Evolutionary conservation across 2,797 vertebrate species (phyloP), one percentile per base, ranked within the genome.

Genomic region (Phrynocephalus vlangalii): DNA sequence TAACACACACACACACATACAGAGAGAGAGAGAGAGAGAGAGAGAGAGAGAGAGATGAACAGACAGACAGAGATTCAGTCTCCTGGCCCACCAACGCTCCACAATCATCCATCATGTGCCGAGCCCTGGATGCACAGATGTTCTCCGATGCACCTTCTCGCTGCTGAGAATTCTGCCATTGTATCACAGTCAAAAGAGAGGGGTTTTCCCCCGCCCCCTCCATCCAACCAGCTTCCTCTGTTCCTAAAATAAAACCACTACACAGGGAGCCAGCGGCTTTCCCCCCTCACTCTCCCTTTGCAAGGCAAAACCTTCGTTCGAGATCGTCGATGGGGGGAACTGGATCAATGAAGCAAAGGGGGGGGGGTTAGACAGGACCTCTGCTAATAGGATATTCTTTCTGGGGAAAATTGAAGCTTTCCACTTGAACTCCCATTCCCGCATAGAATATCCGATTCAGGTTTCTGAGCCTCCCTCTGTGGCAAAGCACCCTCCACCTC

Each of bases 151-250:
- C 1, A 38, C 38, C 48, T 71, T 73, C 11, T 13, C 24, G 2
- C 77, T 22, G 86, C 13, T 76, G 81, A 6, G 68, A 88, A 80
- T 28, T 71, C n/a, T 80, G 70, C 75, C 83, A n/a, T 24, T 71
- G n/a, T 0, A 1, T 4, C 78, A 38, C 15, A 0, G 44, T 22
- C 63, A 56, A 91, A 11, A 82, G 9, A 0, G 50, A 33, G 9
- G 81, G 26, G n/a, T 83, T 0, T n/a, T 24, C 63, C 38, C 85
- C 0, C 33, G 6, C 71, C 86, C 52, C 48, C 28, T 77, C 50
- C 86, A 38, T 77, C 50, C 86, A 38, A 2, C 78, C n/a, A 1
- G 1, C 56, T 79, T 72, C 83, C 67, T 81, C 30, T 70, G 80
- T 71, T 82, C 90, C 0, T 73, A 6, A 18, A n/a, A 33, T 33